A percentile compares a stretch with the other conserved stretches of the same genome.
Evolutionary conservation across 2,113 vertebrate genomes (phyloP).

Genomic region (Theristicus caerulescens): DNA sequence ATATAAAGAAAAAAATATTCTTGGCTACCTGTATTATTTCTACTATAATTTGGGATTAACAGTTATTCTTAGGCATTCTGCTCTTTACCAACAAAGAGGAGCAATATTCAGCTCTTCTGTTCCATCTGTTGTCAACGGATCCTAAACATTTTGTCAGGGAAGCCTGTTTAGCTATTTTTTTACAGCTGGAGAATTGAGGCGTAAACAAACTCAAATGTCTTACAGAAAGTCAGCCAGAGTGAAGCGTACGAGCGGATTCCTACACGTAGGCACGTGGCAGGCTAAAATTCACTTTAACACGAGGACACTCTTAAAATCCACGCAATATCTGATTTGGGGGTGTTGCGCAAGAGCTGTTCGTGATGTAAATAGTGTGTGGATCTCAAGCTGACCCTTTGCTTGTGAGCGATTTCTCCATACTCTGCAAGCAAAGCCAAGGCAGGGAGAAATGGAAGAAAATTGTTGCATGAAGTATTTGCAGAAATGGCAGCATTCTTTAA

Average conservation of each 20-base stretch:
- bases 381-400: background rate
- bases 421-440: background rate
- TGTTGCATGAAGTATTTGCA: background rate
- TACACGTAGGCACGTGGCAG: accelerated
- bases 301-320: background rate
- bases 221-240: background rate
- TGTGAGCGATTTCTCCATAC: background rate
- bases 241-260: accelerated
- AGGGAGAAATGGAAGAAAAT: background rate
- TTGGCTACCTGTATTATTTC: background rate
- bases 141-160: background rate
- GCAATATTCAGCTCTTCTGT: background rate
- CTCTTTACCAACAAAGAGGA: background rate
- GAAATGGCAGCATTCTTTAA: background rate
- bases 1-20: background rate
- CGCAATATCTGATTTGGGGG: no score
- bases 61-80: background rate
- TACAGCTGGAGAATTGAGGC: background rate
- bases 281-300: background rate
- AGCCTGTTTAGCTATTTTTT: background rate
- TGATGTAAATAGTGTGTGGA: accelerated
- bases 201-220: background rate
- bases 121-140: background rate
- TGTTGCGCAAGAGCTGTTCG: accelerated
- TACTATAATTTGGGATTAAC: background rate